Conservation (phyloP, 2,797 vertebrate genomes). For the Steatocranus sp. region DNA sequence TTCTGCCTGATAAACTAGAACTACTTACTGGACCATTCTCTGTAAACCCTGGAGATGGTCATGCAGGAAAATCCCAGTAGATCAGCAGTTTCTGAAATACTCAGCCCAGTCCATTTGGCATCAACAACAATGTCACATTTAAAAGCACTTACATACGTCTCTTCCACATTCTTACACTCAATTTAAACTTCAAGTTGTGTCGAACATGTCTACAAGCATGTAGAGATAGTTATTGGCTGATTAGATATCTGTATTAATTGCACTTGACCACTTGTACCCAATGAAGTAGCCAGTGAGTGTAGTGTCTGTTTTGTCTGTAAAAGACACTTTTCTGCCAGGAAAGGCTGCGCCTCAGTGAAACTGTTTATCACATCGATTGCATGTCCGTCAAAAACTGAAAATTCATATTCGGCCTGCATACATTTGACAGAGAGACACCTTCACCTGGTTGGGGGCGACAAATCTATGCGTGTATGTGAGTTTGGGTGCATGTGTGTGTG, state of each 20-base stretch:
- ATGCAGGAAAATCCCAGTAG: not conserved
- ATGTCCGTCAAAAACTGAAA: not conserved
- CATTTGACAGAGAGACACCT: constrained; percentile 1
- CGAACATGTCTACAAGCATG: not conserved
- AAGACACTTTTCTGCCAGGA: not conserved
- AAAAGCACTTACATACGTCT: not conserved
- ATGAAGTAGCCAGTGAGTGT: not conserved
- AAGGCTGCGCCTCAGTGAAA: not conserved
- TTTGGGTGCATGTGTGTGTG: not conserved
- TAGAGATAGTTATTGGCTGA: not conserved
- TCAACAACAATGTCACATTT: not conserved
- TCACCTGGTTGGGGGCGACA: not conserved
- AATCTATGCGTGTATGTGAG: not conserved
- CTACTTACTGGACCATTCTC: not conserved
- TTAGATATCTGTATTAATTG: not conserved
- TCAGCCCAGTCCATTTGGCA: not conserved
- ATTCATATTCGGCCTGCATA: constrained; percentile 6
- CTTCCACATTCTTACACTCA: not conserved
- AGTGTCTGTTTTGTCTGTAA: not conserved
- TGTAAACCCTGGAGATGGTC: not conserved
- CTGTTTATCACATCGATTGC: not conserved
- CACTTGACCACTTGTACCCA: not conserved
- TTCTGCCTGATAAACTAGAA: not conserved
- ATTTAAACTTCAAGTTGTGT: not conserved
- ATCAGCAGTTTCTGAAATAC: not conserved